These are phyloP conservation scores for Hipposideros armiger DNA, from an alignment of 2,113 vertebrate species.

Conservation along the genomic window DNA sequence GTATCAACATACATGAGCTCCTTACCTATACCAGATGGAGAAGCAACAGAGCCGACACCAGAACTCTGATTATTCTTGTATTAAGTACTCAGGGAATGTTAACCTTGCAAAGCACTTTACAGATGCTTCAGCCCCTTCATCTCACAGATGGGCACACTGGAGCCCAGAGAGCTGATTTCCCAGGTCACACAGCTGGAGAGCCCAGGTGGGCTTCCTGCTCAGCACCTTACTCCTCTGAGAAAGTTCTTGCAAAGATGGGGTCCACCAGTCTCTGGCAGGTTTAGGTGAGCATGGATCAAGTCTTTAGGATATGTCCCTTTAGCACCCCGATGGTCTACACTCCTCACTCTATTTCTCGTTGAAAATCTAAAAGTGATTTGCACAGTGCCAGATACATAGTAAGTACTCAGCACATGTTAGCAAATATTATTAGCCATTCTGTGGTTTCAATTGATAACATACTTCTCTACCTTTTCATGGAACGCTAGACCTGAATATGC, in stretches of 20 bases:
- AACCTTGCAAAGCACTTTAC: background rate
- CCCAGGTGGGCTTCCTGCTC: background rate
- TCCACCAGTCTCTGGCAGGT: background rate
- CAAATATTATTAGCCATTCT: background rate
- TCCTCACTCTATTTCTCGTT: background rate
- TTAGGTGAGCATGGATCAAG: background rate
- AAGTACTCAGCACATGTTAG: background rate
- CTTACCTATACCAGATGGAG: background rate
- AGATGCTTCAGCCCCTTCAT: background rate
- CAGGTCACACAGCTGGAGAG: background rate
- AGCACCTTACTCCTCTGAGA: background rate
- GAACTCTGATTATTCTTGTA: background rate
- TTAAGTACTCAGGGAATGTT: background rate
- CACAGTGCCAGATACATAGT: background rate
- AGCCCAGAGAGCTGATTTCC: background rate
- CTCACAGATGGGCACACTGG: background rate
- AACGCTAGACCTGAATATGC: background rate
- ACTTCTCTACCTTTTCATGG: background rate
- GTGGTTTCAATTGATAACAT: background rate
- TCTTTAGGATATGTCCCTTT: background rate
- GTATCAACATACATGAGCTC: background rate
- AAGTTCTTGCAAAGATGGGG: background rate
- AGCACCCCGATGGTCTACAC: background rate
- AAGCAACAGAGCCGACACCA: background rate
- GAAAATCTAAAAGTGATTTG: constrained; percentile 27